Evolutionary conservation across 2,113 vertebrate genomes (phyloP).

Genomic region (Isichthys henryi): DNA sequence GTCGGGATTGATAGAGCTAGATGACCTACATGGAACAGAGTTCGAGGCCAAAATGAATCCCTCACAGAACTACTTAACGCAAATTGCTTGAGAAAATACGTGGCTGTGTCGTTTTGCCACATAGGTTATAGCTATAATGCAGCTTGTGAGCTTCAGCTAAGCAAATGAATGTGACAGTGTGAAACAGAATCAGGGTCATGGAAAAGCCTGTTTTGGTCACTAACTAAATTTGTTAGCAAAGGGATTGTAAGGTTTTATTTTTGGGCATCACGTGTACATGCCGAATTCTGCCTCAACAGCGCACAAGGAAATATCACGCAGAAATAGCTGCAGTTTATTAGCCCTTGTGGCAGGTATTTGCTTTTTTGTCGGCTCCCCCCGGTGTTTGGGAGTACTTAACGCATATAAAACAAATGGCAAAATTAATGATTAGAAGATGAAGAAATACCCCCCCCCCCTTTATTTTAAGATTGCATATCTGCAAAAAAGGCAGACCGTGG

Average conservation of each 20-base stretch:
- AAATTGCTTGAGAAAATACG: conserved; percentile 1
- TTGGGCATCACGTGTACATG: neutral
- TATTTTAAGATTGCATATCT: neutral
- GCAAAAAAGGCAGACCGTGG: neutral
- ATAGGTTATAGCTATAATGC: neutral
- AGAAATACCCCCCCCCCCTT: neutral
- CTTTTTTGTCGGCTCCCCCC: neutral
- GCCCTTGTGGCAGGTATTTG: neutral
- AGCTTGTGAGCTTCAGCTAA: neutral
- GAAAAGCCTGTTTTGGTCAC: neutral
- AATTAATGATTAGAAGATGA: neutral
- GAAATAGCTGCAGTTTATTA: neutral
- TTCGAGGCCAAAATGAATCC: neutral
- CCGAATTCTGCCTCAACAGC: neutral
- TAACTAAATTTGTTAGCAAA: neutral
- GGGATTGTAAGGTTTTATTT: conserved; percentile 5
- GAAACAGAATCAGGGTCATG: neutral
- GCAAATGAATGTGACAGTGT: neutral
- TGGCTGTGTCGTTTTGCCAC: neutral
- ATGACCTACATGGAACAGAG: neutral
- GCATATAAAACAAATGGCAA: neutral
- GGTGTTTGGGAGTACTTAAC: neutral
- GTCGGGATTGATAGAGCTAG: neutral
- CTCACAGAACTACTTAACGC: neutral
- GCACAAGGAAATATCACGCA: neutral